Conservation (phyloP, 2,888 invertebrate genomes). For the Amphipoea oculea region DNA sequence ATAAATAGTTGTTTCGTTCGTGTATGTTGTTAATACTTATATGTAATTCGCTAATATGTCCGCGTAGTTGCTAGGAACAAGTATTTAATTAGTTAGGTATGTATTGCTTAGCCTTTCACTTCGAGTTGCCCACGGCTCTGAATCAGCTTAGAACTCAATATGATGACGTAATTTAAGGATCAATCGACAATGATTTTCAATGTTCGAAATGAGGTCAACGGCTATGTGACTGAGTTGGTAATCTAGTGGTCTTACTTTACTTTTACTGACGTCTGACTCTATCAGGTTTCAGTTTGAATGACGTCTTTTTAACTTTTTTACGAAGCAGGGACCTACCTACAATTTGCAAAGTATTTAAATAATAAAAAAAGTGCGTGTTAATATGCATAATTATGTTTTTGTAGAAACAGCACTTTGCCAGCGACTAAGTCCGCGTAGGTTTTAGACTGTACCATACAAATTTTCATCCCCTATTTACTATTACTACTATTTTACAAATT, state of each 20-base stretch:
- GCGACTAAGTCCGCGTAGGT: background rate
- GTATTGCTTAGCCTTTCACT: conserved; percentile 67
- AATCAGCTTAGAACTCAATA: conserved; percentile 51
- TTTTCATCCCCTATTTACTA: background rate
- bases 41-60: conserved; percentile 47
- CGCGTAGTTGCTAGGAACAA: conserved; percentile 54
- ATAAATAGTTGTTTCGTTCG: conserved; percentile 35
- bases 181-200: conserved; percentile 66
- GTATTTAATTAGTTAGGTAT: conserved; percentile 66
- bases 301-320: background rate
- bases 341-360: background rate
- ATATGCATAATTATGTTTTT: background rate
- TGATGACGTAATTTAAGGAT: conserved; percentile 68
- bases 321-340: background rate
- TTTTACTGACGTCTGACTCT: conserved; percentile 17
- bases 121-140: conserved; percentile 60
- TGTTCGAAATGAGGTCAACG: conserved; percentile 56
- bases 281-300: conserved; percentile 17
- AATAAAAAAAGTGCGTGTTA: background rate
- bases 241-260: conserved; percentile 23
- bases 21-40: conserved; percentile 12
- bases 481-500: background rate
- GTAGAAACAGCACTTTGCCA: background rate
- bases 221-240: conserved; percentile 26
- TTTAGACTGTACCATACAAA: background rate